Evolutionary conservation across 53 echinoderm and acorn worm species (phyloP).

Genomic region (Holothuria leucospilota): DNA sequence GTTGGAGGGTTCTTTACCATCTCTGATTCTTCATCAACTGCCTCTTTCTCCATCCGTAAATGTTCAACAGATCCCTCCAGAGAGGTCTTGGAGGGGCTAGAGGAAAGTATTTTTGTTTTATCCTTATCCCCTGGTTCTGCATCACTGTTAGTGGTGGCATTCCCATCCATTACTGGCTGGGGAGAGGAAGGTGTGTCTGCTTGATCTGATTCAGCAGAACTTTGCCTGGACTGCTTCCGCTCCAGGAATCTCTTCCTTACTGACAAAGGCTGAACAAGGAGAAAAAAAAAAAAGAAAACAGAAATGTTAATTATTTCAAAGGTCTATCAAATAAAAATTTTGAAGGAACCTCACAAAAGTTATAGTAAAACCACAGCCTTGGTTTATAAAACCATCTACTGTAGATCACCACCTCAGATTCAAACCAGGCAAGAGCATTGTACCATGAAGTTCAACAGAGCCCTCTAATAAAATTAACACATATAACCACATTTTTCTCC

Average conservation of each 20-base stretch:
- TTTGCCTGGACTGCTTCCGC: slow-evolving; percentile 64
- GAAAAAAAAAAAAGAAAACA: neutral
- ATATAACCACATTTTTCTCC: too few species aligned
- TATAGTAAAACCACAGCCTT: too few species aligned
- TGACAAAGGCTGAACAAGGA: slow-evolving; percentile 60
- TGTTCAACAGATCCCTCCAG: slow-evolving; percentile 46
- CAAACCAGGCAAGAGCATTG: too few species aligned
- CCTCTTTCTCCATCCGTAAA: slow-evolving; percentile 51
- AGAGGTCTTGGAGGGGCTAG: neutral
- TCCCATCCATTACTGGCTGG: slow-evolving; percentile 38
- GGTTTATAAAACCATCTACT: too few species aligned
- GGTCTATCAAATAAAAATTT: too few species aligned
- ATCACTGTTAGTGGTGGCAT: slow-evolving; percentile 36
- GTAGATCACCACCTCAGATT: too few species aligned
- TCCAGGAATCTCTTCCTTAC: slow-evolving; percentile 76
- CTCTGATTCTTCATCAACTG: slow-evolving; percentile 49
- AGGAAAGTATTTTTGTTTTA: neutral
- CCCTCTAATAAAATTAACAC: too few species aligned
- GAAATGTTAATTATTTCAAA: too few species aligned
- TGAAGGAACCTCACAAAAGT: too few species aligned
- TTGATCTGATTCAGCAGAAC: slow-evolving; percentile 24
- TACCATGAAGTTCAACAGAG: too few species aligned
- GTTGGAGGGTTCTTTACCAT: slow-evolving; percentile 48
- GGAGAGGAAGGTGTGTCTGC: slow-evolving; percentile 20
- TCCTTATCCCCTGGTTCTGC: slow-evolving; percentile 44